Evolutionary conservation across 2,797 vertebrate species (phyloP).

Genomic region (Hydrophis major): DNA sequence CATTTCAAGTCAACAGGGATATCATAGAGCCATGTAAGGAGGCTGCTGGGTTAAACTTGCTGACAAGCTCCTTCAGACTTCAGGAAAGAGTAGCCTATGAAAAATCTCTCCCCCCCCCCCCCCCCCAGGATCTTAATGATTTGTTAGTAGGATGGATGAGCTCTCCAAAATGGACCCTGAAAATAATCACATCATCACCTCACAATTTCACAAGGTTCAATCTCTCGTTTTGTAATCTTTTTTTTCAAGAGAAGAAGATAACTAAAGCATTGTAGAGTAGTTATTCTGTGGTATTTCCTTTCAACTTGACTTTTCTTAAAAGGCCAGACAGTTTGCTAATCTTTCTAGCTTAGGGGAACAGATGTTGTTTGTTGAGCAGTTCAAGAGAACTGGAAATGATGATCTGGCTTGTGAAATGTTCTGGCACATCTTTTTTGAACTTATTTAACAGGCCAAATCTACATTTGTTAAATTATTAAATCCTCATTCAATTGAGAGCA

Average conservation of each 20-base stretch:
- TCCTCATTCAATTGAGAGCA: neutral
- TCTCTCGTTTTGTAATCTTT: neutral
- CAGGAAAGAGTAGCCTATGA: neutral
- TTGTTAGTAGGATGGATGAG: rapidly evolving
- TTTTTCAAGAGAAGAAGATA: neutral
- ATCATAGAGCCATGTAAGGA: neutral
- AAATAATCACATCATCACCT: neutral
- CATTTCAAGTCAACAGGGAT: neutral
- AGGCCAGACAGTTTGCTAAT: neutral
- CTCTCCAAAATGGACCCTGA: neutral
- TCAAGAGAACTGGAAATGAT: neutral
- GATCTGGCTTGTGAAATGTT: neutral
- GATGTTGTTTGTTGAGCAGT: neutral
- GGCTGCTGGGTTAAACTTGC: rapidly evolving
- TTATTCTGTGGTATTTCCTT: neutral
- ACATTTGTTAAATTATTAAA: neutral
- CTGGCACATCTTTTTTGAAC: neutral
- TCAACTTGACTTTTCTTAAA: neutral
- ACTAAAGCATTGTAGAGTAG: neutral
- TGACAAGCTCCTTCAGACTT: rapidly evolving
- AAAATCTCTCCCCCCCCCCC: neutral
- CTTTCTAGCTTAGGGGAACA: neutral
- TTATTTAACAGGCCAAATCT: neutral
- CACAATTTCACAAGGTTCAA: neutral
- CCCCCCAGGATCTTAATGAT: rapidly evolving